These are phyloP conservation scores for Dendropsophus ebraccatus DNA, from an alignment of 2,113 vertebrate genomes.

Conservation along the genomic window DNA sequence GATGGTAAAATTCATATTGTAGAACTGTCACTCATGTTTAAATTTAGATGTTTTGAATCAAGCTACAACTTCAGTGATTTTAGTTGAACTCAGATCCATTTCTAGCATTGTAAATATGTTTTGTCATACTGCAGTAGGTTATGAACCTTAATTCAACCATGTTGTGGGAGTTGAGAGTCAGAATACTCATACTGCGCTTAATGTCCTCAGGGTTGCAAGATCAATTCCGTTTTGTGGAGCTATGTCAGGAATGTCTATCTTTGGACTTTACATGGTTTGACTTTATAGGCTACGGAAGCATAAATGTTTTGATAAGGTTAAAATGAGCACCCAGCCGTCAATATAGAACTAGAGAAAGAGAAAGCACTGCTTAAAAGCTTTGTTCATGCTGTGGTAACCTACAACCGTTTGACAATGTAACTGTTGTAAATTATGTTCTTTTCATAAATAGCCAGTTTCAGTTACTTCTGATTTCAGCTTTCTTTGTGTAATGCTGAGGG, in stretches of 20 bases:
- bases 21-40: not conserved
- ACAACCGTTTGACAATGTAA: conserved; percentile 56
- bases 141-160: conserved; percentile 65
- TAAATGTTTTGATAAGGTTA: conserved; percentile 78
- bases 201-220: conserved; percentile 67
- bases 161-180: conserved; percentile 12
- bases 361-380: conserved; percentile 64
- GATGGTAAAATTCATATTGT: not conserved
- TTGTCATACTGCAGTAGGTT: conserved; percentile 60
- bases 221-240: conserved; percentile 71
- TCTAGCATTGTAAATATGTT: conserved; percentile 44
- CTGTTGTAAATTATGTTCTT: conserved; percentile 47
- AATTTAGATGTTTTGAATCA: not conserved
- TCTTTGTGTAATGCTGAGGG: conserved; percentile 4
- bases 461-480: conserved; percentile 34
- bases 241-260: conserved; percentile 65
- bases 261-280: conserved; percentile 70
- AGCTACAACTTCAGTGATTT: not conserved
- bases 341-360: conserved; percentile 67
- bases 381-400: conserved; percentile 57
- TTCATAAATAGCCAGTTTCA: conserved; percentile 42
- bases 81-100: conserved; percentile 8
- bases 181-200: conserved; percentile 35
- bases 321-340: conserved; percentile 66
- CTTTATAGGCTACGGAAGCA: conserved; percentile 72